Evolutionary conservation across 2,113 vertebrate genomes (phyloP), one percentile per base, ranked within the genome.

Genomic region (Crocuta crocuta): DNA sequence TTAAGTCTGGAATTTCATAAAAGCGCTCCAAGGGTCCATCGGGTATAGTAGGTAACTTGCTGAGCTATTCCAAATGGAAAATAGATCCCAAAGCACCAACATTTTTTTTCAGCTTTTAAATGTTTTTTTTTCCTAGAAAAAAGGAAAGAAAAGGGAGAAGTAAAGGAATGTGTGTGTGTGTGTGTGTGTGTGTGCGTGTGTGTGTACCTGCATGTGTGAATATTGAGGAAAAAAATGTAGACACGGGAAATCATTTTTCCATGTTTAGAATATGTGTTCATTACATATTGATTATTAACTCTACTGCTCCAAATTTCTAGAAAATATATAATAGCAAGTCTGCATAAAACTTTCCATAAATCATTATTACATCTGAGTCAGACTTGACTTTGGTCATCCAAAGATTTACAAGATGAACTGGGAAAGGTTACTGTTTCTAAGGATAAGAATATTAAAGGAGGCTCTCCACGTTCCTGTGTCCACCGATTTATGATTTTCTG

Each of bases 1-100:
- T 5, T 4, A 80, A 78, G 94, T n/a, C 33, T 53, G 50, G 50
- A 5, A 1, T 93, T 91, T 94, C 97, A 97, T 61, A 61, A 83
- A 79, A 23, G 31, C 50, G 23, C 97, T 98, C 63, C 79, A 97
- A 93, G 71, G 74, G 13, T 5, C 81, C 24, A 10, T 88, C 31
- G 39, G 63, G 31, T 90, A 1, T 61, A 91, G 17, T 65, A 63
- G 33, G 33, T 19, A 92, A 82, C 97, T 97, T 91, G 86, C 91
- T 96, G 96, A 94, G 33, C 55, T 93, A 84, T 58, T 79, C 81
- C 85, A 92, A 97, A 94, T 79, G 79, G 76, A 86, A 89, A 94
- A 98, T 83, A 86, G 93, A 97, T 95, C 83, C 11, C 7, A 73
- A 96, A 97, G 58, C 85, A 96, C 61, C 70, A 71, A 78, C 28